Conservation (phyloP, 2,888 invertebrate species). For the Apocheima hispidaria region DNA sequence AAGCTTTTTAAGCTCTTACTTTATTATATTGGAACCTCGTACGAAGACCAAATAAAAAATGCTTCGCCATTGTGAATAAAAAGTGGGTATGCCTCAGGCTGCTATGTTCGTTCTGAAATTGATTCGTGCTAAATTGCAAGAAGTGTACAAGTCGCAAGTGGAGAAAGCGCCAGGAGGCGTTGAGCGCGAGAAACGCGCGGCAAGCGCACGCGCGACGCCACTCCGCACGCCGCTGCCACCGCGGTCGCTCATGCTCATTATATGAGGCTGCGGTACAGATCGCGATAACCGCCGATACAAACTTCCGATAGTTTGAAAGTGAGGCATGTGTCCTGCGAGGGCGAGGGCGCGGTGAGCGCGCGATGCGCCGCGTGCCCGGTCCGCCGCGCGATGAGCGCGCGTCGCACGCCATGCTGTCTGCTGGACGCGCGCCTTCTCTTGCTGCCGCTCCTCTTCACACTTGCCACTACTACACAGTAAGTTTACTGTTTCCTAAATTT, state of each 20-base stretch:
- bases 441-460: constrained; percentile 57
- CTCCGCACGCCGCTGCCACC: constrained; percentile 68
- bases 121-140: constrained; percentile 43
- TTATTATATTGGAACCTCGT: not conserved
- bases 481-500: constrained; percentile 45
- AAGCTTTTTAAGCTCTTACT: not conserved
- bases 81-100: constrained; percentile 25
- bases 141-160: constrained; percentile 49
- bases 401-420: constrained; percentile 62
- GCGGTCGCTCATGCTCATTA: constrained; percentile 69
- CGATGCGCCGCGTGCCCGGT: constrained; percentile 70
- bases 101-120: constrained; percentile 34
- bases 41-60: not conserved
- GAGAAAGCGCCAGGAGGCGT: constrained; percentile 51
- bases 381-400: constrained; percentile 79
- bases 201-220: constrained; percentile 83
- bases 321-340: constrained; percentile 37
- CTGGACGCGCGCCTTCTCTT: constrained; percentile 61
- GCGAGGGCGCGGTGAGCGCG: constrained; percentile 66
- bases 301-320: constrained; percentile 21
- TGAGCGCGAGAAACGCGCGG: constrained; percentile 46
- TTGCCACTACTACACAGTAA: constrained; percentile 72
- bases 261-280: constrained; percentile 49
- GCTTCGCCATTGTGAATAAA: constrained; percentile 8
- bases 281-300: constrained; percentile 50